phyloP scores from a whole-genome alignment of 2,113 vertebrate species.

The Ceyx melanurus region DNA sequence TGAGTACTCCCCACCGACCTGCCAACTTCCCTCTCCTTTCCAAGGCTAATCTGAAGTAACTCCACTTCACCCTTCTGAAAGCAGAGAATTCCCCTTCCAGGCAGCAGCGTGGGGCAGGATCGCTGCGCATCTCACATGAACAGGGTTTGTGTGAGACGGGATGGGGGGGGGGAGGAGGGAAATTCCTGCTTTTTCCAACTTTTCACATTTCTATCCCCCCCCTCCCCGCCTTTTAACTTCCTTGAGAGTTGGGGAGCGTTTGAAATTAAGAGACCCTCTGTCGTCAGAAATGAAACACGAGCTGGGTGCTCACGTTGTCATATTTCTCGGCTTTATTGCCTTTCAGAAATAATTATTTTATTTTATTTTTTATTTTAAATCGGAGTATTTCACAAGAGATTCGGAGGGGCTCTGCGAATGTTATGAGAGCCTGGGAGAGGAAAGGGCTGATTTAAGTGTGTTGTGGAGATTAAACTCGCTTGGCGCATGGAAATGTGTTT shows the following conservation, averaged over 20 bases:
- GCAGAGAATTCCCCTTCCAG: background rate
- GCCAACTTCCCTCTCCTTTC: background rate
- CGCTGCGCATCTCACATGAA: background rate
- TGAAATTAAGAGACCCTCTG: conserved; percentile 43
- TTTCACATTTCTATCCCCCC: background rate
- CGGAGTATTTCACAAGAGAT: conserved; percentile 23
- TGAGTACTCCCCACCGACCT: background rate
- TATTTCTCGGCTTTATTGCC: conserved; percentile 74
- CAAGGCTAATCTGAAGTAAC: background rate
- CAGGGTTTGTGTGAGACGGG: background rate
- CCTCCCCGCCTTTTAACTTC: background rate
- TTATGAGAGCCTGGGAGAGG: background rate
- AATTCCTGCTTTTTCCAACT: background rate
- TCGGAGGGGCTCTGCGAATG: background rate
- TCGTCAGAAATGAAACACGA: conserved; percentile 65
- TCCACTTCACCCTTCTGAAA: background rate
- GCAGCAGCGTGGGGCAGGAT: background rate
- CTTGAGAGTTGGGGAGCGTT: background rate
- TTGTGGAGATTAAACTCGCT: background rate
- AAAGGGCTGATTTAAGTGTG: conserved; percentile 20
- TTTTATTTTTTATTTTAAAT: background rate
- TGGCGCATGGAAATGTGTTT: conserved; percentile 16
- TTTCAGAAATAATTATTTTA: conserved; percentile 71
- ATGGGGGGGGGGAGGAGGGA: no score
- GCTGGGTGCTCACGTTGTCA: conserved; percentile 27